Evolutionary conservation across 1,140 invertebrate genomes (phyloP).

Genomic region (Ooceraea biroi): DNA sequence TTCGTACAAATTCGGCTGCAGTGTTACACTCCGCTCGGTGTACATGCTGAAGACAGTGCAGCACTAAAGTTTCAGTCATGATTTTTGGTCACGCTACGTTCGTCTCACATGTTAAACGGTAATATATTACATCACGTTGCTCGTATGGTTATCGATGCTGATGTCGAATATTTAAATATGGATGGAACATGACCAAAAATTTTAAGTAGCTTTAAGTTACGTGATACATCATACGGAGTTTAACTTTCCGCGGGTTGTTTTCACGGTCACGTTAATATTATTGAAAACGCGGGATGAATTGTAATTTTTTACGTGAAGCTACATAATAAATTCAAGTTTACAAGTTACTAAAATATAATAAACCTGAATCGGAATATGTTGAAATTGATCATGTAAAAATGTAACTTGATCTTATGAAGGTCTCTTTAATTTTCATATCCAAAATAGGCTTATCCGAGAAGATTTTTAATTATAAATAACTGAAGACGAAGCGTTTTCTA

Average conservation of each 20-base stretch:
- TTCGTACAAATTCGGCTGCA: slow-evolving; percentile 12
- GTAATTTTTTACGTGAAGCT: background rate
- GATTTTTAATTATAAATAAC: background rate
- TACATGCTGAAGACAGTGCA: slow-evolving; percentile 6
- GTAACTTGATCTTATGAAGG: background rate
- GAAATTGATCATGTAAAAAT: background rate
- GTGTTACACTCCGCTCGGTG: background rate
- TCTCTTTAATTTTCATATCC: background rate
- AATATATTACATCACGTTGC: slow-evolving; percentile 35
- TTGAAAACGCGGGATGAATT: background rate
- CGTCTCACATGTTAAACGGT: slow-evolving; percentile 18
- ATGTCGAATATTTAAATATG: slow-evolving; percentile 7
- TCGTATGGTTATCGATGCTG: slow-evolving; percentile 10
- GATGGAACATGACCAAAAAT: background rate
- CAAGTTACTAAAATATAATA: too few relatives aligned
- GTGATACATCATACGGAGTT: background rate
- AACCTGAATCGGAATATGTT: background rate
- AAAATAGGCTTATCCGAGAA: background rate
- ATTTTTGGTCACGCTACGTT: slow-evolving; percentile 49
- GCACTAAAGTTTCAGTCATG: slow-evolving; percentile 37
- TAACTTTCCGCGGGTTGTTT: background rate
- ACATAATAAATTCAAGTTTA: too few relatives aligned
- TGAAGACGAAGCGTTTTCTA: background rate
- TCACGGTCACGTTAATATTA: background rate
- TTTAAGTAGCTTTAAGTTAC: background rate